Base-by-base conservation (phyloP, 2,113 vertebrate species). In the Microcebus griseorufus region DNA sequence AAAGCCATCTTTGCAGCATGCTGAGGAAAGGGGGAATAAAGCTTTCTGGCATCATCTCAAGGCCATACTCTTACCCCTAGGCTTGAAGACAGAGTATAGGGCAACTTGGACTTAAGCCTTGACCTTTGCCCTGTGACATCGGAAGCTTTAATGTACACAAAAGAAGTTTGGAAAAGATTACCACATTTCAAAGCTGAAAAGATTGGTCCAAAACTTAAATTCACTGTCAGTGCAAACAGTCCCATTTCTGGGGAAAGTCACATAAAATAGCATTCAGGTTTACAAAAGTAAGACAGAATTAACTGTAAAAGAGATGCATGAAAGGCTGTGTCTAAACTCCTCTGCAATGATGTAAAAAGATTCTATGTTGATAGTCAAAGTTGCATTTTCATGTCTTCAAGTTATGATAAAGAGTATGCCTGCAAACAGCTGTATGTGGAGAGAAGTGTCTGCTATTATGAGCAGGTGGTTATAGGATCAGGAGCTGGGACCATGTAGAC, bases 401-500 rank as follows among this genome's bases (percentile, higher is more conserved):
- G 17, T 37, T 72, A 32, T 5, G 11, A 64, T 18, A 4, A 4
- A 51, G 25, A 39, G 16, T 20, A 9, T 37, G 6, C 32, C 12
- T 45, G 27, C 7, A n/a, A 34, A 8, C 5, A 12, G 62, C 14
- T 80, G 6, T 64, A 29, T 42, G 23, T 32, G 6, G 37, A 72
- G 39, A 45, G 11, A 16, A 32, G 27, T 18, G 4, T 37, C 55
- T 2, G 5, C 9, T 20, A 1, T 20, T 5, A 2, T 64, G 25
- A 81, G 8, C 5, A 17, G 34, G 12, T 16, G 5, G 3, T 51
- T 34, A 2, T 9, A 6, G 51, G 22, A 34, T 42, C n/a, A 22
- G 1, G 5, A n/a, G 9, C 27, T 34, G 51, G 25, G 42, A 5
- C 23, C 76, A 1, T 0, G 8, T 4, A 37, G 29, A 11, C 7